Percentiles rank a stretch among this genome's conserved stretches.
Evolutionary conservation across 1,140 invertebrate species (phyloP).

Genomic region (Latrodectus geometricus): DNA sequence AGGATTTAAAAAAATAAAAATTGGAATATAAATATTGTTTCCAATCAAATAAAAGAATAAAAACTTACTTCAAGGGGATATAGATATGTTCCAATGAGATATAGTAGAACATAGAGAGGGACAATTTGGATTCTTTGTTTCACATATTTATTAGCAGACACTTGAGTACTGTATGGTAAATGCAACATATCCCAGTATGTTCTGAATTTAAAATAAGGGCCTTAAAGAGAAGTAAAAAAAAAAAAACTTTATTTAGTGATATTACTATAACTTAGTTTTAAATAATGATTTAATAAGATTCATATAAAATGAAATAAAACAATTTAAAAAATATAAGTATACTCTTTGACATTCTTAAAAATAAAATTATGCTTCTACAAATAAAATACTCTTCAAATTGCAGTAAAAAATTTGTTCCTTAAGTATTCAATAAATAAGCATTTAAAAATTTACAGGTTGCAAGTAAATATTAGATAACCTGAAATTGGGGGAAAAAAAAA

Average conservation of each 20-base stretch:
- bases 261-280: not conserved
- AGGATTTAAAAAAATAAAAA: no score
- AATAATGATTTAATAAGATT: not conserved
- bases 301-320: not conserved
- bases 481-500: no score
- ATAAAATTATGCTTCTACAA: not conserved
- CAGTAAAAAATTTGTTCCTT: no score
- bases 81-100: conserved; percentile 76
- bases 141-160: conserved; percentile 73
- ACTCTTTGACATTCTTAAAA: not conserved
- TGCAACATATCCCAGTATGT: conserved; percentile 86
- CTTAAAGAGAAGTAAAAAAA: conserved; percentile 73
- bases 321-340: not conserved
- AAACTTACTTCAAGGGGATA: conserved; percentile 80
- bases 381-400: not conserved
- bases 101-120: conserved; percentile 77
- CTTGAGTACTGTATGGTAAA: conserved; percentile 76
- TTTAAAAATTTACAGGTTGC: no score
- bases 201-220: conserved; percentile 88
- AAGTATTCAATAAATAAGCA: no score
- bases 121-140: conserved; percentile 78
- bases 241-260: not conserved
- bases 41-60: no score
- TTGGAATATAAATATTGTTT: no score
- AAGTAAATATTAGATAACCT: no score